Evolutionary conservation across 2,888 invertebrate genomes (phyloP), one percentile per base, ranked within the genome.

Genomic region (Periphyllus acericola): DNA sequence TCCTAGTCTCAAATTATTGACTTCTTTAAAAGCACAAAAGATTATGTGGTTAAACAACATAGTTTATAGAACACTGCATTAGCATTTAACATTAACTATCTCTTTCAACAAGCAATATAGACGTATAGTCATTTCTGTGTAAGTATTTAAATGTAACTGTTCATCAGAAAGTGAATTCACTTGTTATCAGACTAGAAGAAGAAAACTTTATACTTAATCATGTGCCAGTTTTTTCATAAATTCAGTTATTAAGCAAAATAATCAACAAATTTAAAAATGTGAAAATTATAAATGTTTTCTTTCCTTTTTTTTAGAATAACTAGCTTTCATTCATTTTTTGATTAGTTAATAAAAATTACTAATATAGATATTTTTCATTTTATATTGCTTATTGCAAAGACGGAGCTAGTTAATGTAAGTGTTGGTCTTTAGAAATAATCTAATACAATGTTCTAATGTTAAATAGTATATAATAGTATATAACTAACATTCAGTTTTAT

Each of bases 401-500:
- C 4, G 1, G 19, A 68, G 68, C 4, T 19, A 68, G 40, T 68
- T 19, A 36, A 80, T 66, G 11, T 68, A 36, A 66, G 19, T 66
- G n/a, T 55, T 34, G 5, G 8, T 6, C 29, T 3, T 29, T 55
- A 74, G 52, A 40, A 83, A 83, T 40, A 60, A 83, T 60, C 55
- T 36, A n/a, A 74, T 60, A 36, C 66, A 6, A 4, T 75, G 40
- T 66, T 66, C 0, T 84, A 66, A 25, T 9, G 19, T 66, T 5
- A 32, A 66, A 29, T 40, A 46, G 6, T 84, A 68, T 34, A 83
- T n/a, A 75, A 52, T 82, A 29, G 36, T 66, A 40, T 76, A 25
- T 60, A 32, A 34, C 66, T 11, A 14, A 11, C 1, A 46, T 1
- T 14, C 14, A 46, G 14, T 46, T 46, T 46, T 14, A 1, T 46